Base-by-base conservation (phyloP, 2,113 vertebrate genomes). In the Bolborhynchus lineola region DNA sequence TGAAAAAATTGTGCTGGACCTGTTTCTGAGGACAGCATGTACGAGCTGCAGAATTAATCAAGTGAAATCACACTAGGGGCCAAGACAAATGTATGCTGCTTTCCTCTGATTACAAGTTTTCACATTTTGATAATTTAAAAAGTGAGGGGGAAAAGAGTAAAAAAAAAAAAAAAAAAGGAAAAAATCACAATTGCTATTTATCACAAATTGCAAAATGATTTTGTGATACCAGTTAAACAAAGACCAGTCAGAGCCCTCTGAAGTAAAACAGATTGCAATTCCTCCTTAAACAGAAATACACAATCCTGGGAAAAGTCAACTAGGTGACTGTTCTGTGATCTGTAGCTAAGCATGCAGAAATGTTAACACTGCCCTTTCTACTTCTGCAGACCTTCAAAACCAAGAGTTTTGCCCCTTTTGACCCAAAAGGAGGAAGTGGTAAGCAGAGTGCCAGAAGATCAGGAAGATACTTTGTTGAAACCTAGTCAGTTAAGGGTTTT, bases 361-460 rank as follows among this genome's bases (percentile, higher is more conserved):
- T 89, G 50, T 92, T 94, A 95, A 92, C 96, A 89, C 12, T 91
- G 74, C 62, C 69, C 83, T 93, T 94, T 91, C 91, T 94, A 5
- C 92, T 79, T 76, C 92, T 94, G 90, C 74, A 95, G 80, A 91
- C 84, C 75, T 84, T 93, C 88, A 95, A 96, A 82, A 55, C 72
- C 70, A 88, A 95, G 81, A 87, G 83, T 50, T 94, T 93, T 96
- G 44, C 81, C 89, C 93, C 95, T 82, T 87, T 89, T 95, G 92
- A 97, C 96, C 93, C 69, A 88, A 59, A 75, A 93, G 46, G 42
- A 92, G 81, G 92, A 93, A 96, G 94, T 70, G 37, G 74, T 91
- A 41, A 77, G 88, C 46, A 50, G 70, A 89, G 33, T 67, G 83
- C 81, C 83, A 95, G 92, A 85, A 95, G 59, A 86, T 93, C 86